phyloP scores from a whole-genome alignment of 2,113 vertebrate species.

The Malaclemys terrapin region DNA sequence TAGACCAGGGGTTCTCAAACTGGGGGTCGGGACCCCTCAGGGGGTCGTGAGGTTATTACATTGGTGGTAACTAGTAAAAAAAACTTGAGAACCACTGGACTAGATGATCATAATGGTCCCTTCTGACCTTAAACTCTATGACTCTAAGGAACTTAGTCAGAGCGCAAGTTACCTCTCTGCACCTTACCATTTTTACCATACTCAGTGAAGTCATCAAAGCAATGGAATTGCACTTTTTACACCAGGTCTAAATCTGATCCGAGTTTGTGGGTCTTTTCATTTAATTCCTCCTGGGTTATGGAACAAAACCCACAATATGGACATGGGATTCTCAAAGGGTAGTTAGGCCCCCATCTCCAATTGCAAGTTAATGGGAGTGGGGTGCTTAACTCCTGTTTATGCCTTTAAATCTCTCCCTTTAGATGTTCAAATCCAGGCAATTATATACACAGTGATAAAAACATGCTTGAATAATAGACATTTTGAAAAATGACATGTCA shows the following conservation, averaged over 20 bases:
- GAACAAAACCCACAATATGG: neutral
- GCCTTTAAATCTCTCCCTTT: neutral
- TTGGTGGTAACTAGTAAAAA: too few species aligned
- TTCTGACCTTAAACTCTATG: too few species aligned
- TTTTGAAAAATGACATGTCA: neutral
- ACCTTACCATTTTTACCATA: neutral
- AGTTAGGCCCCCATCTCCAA: neutral
- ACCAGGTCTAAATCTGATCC: neutral
- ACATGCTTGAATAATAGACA: neutral
- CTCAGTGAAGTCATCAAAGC: neutral
- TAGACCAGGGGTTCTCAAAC: too few species aligned
- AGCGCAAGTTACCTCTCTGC: neutral
- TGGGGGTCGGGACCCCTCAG: too few species aligned
- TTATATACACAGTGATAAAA: neutral
- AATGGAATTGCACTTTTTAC: neutral
- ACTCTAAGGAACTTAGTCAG: neutral
- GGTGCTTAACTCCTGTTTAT: neutral
- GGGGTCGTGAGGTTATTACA: too few species aligned
- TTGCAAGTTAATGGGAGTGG: neutral
- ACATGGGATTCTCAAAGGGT: neutral
- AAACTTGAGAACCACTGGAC: too few species aligned
- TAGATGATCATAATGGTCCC: too few species aligned
- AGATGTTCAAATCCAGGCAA: neutral
- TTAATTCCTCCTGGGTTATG: neutral
- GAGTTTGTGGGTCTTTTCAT: neutral